Evolutionary conservation across 2,888 invertebrate species (phyloP).

Genomic region (Drosophila kuntzei): DNA sequence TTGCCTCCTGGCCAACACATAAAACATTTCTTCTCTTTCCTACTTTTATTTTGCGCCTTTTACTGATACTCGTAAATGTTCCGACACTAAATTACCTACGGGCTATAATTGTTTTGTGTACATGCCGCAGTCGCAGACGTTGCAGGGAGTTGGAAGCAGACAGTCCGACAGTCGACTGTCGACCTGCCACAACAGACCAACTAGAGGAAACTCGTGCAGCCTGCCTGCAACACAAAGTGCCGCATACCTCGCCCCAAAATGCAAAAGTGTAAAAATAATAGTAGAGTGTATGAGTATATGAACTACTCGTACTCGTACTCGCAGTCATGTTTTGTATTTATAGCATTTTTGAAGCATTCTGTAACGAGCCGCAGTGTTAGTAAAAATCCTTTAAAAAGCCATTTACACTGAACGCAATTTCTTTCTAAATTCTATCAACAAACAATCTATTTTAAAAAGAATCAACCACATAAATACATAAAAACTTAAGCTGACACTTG

Average conservation of each 20-base stretch:
- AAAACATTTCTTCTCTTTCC: constrained; percentile 59
- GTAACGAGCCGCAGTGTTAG: constrained; percentile 24
- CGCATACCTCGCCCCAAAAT: constrained; percentile 35
- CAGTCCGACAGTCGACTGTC: background rate
- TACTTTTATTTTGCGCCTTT: constrained; percentile 20
- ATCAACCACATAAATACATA: background rate
- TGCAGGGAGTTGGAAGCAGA: background rate
- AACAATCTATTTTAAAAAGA: background rate
- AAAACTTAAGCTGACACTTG: background rate
- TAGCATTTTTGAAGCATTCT: constrained; percentile 43
- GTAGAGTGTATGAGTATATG: background rate
- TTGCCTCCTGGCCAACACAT: constrained; percentile 59
- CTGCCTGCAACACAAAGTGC: constrained; percentile 44
- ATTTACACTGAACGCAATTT: constrained; percentile 9
- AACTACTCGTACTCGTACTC: constrained; percentile 4
- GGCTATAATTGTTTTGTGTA: constrained; percentile 80
- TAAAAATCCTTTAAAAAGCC: constrained; percentile 28
- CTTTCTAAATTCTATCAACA: background rate
- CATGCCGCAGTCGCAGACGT: constrained; percentile 39
- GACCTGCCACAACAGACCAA: constrained; percentile 26
- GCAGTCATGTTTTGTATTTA: constrained; percentile 57
- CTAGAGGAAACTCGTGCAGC: constrained; percentile 31
- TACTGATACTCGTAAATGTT: constrained; percentile 64
- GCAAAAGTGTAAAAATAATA: constrained; percentile 57
- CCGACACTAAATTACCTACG: constrained; percentile 78